Evolutionary conservation across 2,113 vertebrate species (phyloP).

Genomic region (Stictonetta naevosa): DNA sequence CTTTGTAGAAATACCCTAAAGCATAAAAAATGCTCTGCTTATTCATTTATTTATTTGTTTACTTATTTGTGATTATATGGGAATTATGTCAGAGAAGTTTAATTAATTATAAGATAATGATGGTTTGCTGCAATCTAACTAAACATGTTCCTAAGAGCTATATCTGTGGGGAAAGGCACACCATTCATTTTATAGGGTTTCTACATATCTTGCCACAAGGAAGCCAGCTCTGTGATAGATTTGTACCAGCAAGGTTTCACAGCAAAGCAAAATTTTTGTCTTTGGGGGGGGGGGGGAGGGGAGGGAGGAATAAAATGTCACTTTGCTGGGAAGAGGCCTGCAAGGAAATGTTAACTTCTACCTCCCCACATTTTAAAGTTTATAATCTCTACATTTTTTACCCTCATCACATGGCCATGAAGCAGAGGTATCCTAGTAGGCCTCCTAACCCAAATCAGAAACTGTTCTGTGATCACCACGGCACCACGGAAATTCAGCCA

Average conservation of each 20-base stretch:
- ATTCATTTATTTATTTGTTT: not conserved
- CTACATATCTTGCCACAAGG: not conserved
- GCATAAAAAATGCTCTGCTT: not conserved
- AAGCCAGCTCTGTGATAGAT: not conserved
- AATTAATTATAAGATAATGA: not conserved
- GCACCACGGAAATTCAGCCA: not conserved
- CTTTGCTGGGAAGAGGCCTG: not conserved
- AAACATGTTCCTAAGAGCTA: not conserved
- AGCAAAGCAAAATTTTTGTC: not conserved
- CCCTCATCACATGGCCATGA: not conserved
- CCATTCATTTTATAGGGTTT: not conserved
- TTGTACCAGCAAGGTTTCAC: not conserved
- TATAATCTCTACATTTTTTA: not conserved
- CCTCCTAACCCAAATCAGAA: not conserved
- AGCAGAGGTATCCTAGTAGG: not conserved
- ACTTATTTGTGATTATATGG: not conserved
- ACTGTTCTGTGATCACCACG: not conserved
- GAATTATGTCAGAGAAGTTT: not conserved
- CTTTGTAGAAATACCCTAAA: not conserved
- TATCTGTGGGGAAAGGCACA: not conserved
- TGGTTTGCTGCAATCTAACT: not conserved
- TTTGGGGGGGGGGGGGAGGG: not conserved
- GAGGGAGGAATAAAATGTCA: not conserved
- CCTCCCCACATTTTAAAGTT: not conserved
- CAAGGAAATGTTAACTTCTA: not conserved